A percentile compares a stretch with the other conserved stretches of the same genome.
phyloP scores from a whole-genome alignment of 2,888 invertebrate genomes.

The Ormyrus thymus region DNA sequence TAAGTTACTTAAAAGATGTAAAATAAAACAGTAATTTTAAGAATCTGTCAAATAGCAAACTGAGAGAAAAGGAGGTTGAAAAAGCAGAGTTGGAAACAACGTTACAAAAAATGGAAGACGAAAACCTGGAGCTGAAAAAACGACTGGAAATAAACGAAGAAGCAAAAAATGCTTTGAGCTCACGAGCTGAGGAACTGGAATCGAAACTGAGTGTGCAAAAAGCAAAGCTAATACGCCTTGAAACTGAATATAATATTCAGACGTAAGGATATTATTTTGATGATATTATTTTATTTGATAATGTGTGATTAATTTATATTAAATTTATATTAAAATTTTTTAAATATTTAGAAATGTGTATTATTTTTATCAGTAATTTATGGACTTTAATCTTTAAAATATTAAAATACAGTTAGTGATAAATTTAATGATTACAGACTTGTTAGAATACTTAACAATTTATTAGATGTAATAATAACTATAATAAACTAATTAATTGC shows the following conservation, averaged over 20 bases:
- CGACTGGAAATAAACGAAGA: constrained; percentile 62
- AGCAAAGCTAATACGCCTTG: constrained; percentile 63
- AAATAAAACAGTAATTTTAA: no score
- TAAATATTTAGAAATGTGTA: no score
- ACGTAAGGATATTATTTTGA: constrained; percentile 58
- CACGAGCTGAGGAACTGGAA: constrained; percentile 60
- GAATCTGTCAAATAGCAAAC: constrained; percentile 56
- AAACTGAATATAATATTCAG: constrained; percentile 65
- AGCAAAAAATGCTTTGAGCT: constrained; percentile 58
- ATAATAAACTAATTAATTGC: constrained; percentile 6
- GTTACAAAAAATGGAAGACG: constrained; percentile 44
- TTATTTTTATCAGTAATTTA: no score
- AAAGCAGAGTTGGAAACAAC: constrained; percentile 30
- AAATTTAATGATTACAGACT: no score
- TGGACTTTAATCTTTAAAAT: no score
- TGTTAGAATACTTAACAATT: no score
- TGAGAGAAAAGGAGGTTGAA: constrained; percentile 59
- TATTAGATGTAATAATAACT: constrained; percentile 7
- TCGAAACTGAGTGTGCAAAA: constrained; percentile 65
- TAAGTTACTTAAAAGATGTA: no score
- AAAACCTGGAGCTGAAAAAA: constrained; percentile 62
- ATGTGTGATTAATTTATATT: no score
- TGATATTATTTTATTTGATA: neutral
- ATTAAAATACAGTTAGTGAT: no score
- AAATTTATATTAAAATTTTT: neutral